These are phyloP conservation scores for Leptopilina myrica DNA, from an alignment of 2,888 invertebrate species.

Conservation along the genomic window DNA sequence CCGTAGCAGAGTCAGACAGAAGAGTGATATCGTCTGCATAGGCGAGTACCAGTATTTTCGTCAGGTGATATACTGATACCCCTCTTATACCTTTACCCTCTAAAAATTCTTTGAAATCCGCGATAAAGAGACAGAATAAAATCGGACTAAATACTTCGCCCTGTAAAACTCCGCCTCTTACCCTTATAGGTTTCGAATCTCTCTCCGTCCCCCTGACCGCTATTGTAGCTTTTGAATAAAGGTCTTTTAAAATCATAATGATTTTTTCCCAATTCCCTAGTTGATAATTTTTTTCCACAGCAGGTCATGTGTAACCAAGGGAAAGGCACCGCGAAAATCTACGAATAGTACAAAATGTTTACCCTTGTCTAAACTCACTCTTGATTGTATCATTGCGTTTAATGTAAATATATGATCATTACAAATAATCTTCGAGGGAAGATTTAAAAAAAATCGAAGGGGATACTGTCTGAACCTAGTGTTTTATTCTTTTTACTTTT, in stretches of 20 bases:
- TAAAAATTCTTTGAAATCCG: constrained; percentile 2
- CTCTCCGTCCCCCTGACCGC: not conserved
- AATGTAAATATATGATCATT: not conserved
- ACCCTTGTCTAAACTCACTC: not conserved
- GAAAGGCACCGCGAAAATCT: not conserved
- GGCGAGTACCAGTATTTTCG: not conserved
- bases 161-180: not conserved
- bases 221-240: not conserved
- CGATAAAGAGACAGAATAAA: constrained; percentile 1
- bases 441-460: constrained; percentile 17
- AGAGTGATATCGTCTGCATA: constrained; percentile 13
- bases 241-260: not conserved
- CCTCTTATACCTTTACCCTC: not conserved
- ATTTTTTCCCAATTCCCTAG: constrained; percentile 6
- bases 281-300: not conserved
- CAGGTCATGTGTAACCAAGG: not conserved
- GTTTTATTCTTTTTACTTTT: constrained; percentile 24
- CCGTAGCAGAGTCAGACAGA: not conserved
- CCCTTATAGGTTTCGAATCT: not conserved
- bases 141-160: not conserved
- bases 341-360: not conserved
- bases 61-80: not conserved
- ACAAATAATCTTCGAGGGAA: not conserved
- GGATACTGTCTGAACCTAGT: not conserved
- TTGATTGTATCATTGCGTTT: not conserved